These are phyloP conservation scores for Tenthredo amoena DNA, from an alignment of 2,888 invertebrate genomes.

Conservation along the genomic window DNA sequence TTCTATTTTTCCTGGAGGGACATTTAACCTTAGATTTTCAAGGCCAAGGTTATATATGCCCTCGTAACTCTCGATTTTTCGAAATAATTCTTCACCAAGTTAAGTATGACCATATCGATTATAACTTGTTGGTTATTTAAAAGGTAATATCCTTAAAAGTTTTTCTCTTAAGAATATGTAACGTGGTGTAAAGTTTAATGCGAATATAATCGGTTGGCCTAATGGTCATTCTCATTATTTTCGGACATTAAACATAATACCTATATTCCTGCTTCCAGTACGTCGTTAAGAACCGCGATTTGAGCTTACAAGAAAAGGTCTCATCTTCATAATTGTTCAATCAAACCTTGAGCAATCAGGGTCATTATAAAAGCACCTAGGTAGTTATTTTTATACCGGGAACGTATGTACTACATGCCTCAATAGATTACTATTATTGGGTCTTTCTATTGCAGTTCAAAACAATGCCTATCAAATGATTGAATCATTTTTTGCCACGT, in stretches of 20 bases:
- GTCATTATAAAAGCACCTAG: not conserved
- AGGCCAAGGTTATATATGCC: not conserved
- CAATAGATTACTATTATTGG: not conserved
- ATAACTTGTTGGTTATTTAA: not conserved
- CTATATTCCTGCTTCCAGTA: not conserved
- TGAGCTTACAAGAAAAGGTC: not conserved
- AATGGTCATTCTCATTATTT: slow-evolving; percentile 26
- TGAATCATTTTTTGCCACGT: not conserved
- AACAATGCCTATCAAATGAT: not conserved
- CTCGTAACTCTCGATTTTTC: not conserved
- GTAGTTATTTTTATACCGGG: not conserved
- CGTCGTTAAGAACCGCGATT: not conserved
- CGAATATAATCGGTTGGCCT: slow-evolving; percentile 31
- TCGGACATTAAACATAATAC: slow-evolving; percentile 20
- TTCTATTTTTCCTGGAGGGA: slow-evolving; percentile 13
- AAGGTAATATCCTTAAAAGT: not conserved
- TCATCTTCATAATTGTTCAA: slow-evolving; percentile 15
- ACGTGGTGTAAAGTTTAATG: slow-evolving; percentile 16
- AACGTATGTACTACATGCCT: not conserved
- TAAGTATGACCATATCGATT: not conserved
- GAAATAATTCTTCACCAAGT: not conserved
- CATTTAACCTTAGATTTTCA: not conserved
- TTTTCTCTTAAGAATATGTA: not conserved
- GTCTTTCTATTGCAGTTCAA: not conserved
- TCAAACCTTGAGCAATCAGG: slow-evolving; percentile 8